Evolutionary conservation across 2,113 vertebrate genomes (phyloP).

Genomic region (Ictidomys tridecemlineatus): DNA sequence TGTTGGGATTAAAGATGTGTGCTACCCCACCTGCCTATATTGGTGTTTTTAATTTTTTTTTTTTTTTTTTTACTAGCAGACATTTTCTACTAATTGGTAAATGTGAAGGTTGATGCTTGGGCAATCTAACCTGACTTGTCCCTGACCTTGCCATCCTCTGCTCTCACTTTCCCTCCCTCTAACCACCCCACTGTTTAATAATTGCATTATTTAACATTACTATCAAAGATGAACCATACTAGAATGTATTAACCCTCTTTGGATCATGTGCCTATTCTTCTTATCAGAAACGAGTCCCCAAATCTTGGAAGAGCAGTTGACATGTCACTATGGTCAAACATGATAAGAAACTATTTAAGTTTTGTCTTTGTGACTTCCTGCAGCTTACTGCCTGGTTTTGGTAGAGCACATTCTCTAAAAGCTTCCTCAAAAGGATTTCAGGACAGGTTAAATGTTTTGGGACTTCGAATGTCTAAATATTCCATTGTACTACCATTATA

Average conservation of each 20-base stretch:
- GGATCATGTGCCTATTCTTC: background rate
- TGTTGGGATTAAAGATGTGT: no score
- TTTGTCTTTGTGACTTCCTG: background rate
- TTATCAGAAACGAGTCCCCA: background rate
- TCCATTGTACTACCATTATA: background rate
- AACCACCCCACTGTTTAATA: background rate
- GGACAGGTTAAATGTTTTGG: background rate
- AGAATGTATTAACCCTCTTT: background rate
- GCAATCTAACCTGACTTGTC: background rate
- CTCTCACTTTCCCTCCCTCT: background rate
- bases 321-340: background rate
- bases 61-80: background rate
- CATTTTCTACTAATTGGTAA: background rate
- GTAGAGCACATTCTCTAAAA: background rate
- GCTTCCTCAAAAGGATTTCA: background rate
- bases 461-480: background rate
- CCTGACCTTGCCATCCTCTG: rapidly evolving
- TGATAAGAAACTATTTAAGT: background rate
- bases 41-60: background rate
- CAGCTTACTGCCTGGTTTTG: background rate
- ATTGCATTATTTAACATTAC: background rate
- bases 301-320: background rate
- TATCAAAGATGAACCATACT: background rate
- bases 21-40: no score
- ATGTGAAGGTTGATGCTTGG: background rate